Evolutionary conservation across 2,797 vertebrate genomes (phyloP).

Genomic region (Tenualosa ilisha): DNA sequence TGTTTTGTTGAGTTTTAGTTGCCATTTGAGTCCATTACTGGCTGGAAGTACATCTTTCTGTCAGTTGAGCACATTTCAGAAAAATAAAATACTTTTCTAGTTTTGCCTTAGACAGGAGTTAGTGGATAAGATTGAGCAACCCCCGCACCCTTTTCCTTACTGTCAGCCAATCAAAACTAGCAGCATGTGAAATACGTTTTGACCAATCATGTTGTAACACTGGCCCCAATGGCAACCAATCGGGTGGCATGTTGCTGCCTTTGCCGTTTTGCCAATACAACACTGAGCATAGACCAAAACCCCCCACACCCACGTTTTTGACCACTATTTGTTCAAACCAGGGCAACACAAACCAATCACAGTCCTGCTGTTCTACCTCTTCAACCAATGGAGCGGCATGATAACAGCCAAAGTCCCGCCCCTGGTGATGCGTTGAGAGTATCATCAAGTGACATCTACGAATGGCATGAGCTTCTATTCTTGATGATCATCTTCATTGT

Average conservation of each 20-base stretch:
- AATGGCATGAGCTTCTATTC: slow-evolving; percentile 29
- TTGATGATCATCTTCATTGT: slow-evolving; percentile 9
- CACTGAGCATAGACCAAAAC: neutral
- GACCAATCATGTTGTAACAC: slow-evolving; percentile 23
- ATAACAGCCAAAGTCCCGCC: slow-evolving; percentile 48
- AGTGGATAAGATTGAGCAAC: neutral
- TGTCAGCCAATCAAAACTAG: slow-evolving; percentile 25
- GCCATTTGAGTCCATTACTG: slow-evolving; percentile 30
- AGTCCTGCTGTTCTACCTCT: slow-evolving; percentile 35
- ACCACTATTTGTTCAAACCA: neutral
- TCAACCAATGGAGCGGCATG: slow-evolving; percentile 43
- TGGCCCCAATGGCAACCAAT: slow-evolving; percentile 23
- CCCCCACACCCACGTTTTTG: slow-evolving; percentile 6
- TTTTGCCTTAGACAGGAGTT: neutral
- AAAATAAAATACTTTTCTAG: neutral
- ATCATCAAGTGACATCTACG: slow-evolving; percentile 22
- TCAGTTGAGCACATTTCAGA: slow-evolving; percentile 20
- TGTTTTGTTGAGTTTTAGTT: neutral
- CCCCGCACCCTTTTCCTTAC: neutral
- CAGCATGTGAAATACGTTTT: slow-evolving; percentile 25
- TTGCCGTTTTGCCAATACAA: slow-evolving; percentile 22
- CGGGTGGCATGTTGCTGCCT: neutral
- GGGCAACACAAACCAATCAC: neutral
- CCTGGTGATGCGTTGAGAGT: slow-evolving; percentile 32
- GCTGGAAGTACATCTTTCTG: slow-evolving; percentile 39